Conservation (phyloP, 2,888 invertebrate genomes). For the Synergus laeviventris region DNA sequence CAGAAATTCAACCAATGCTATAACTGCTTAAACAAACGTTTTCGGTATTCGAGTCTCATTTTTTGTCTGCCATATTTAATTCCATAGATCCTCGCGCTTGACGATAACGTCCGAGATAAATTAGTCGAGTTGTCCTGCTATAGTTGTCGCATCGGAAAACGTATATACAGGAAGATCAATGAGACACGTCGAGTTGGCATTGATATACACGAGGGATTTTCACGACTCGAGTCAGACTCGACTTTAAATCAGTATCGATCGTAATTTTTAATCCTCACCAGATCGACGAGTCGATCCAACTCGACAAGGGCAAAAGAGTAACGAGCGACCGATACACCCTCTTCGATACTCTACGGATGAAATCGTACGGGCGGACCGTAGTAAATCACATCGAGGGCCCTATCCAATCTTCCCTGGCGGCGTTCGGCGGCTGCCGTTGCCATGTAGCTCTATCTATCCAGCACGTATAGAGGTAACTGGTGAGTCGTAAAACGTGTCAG, state of each 20-base stretch:
- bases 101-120: constrained; percentile 39
- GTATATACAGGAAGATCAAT: constrained; percentile 42
- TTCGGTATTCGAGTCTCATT: neutral
- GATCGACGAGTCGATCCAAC: constrained; percentile 57
- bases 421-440: constrained; percentile 45
- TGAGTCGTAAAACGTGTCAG: constrained; percentile 74
- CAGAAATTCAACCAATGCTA: constrained; percentile 45
- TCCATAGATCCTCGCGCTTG: constrained; percentile 21
- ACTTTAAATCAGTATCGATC: constrained; percentile 67
- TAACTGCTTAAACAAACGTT: constrained; percentile 13
- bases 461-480: constrained; percentile 67
- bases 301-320: constrained; percentile 62
- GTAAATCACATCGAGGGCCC: constrained; percentile 60
- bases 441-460: constrained; percentile 63
- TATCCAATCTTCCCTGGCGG: constrained; percentile 49
- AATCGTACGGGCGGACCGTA: constrained; percentile 60
- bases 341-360: constrained; percentile 56
- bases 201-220: constrained; percentile 39
- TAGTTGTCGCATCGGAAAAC: constrained; percentile 36
- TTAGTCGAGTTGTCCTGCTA: constrained; percentile 24
- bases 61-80: constrained; percentile 23
- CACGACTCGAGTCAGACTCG: constrained; percentile 5
- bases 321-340: constrained; percentile 58
- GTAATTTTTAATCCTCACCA: constrained; percentile 67
- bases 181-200: constrained; percentile 22